Evolutionary conservation across 2,113 vertebrate genomes (phyloP), one percentile per base, ranked within the genome.

Genomic region (Mesitornis unicolor): DNA sequence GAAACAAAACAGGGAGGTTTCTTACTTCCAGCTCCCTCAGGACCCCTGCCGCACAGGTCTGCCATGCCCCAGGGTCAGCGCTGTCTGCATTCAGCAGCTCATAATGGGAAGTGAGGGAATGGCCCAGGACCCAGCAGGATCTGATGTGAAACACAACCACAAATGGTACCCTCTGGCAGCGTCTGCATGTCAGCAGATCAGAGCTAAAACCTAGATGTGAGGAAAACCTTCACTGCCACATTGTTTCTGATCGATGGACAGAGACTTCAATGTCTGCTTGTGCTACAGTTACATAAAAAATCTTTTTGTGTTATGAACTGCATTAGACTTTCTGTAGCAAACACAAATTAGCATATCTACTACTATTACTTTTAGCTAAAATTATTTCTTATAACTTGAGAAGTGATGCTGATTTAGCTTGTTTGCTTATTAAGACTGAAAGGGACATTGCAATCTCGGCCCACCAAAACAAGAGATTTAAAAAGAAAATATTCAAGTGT

Each of bases 41-140:
- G 43, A 54, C 8, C 13, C 25, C 6, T 1, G 1, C 25, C 57
- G 65, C 75, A 40, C 8, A 24, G 50, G 40, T 24, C 29, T 5
- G 9, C 40, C 0, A 2, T 61, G 87, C 51, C n/a, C 13, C 0
- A 1, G 47, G 60, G 33, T 28, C 0, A 0, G 33, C 0, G 0
- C 69, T 68, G 63, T 33, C 29, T 21, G 63, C 0, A 0, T 20
- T 29, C 65, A 61, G 47, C 50, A 85, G 40, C 40, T 54, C 6
- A 1, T 45, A 47, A 45, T 0, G 2, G 28, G 20, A 33, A 80
- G 19, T 1, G 0, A 6, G 36, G 50, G 20, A 93, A 15, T 0
- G 1, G 45, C 17, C 7, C 35, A 4, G 31, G 16, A 42, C 5
- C 19, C 59, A 17, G 17, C 0, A 0, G 36, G 8, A 7, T 48